Percentiles rank a stretch among this genome's conserved stretches.
These are phyloP conservation scores for Glaucidium brasilianum DNA, from an alignment of 2,113 vertebrate genomes.

Conservation along the genomic window DNA sequence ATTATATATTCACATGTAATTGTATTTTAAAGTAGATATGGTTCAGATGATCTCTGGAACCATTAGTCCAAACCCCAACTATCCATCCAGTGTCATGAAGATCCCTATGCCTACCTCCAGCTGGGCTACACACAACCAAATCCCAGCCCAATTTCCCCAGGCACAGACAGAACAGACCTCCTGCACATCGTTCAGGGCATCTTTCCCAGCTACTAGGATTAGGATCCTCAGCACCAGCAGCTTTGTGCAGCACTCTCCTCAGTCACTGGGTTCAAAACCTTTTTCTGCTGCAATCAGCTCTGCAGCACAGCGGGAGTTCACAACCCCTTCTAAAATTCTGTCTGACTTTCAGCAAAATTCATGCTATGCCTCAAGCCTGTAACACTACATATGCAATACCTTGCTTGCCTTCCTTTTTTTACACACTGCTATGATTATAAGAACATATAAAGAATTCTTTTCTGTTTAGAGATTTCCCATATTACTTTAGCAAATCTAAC, in stretches of 20 bases:
- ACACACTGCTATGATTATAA: background rate
- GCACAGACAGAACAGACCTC: background rate
- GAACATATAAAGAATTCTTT: background rate
- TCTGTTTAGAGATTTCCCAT: background rate
- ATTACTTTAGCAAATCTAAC: background rate
- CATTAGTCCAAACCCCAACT: background rate
- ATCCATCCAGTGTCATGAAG: background rate
- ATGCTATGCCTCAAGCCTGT: rapidly evolving
- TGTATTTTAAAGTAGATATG: background rate
- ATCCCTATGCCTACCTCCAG: background rate
- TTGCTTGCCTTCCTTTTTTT: background rate
- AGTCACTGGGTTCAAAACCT: background rate
- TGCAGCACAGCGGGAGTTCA: background rate
- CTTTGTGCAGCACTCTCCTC: background rate
- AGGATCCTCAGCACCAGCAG: background rate
- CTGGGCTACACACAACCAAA: background rate
- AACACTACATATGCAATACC: background rate
- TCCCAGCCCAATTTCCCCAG: background rate
- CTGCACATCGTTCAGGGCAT: background rate
- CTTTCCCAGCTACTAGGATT: background rate
- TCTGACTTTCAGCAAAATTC: background rate
- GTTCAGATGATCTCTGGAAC: background rate
- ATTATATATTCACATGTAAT: background rate
- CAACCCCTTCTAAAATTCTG: background rate
- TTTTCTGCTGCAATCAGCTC: background rate